Percentiles rank a stretch among this genome's conserved stretches.
Evolutionary conservation across 2,888 invertebrate species (phyloP).

Genomic region (Pyrrhosoma nymphula): DNA sequence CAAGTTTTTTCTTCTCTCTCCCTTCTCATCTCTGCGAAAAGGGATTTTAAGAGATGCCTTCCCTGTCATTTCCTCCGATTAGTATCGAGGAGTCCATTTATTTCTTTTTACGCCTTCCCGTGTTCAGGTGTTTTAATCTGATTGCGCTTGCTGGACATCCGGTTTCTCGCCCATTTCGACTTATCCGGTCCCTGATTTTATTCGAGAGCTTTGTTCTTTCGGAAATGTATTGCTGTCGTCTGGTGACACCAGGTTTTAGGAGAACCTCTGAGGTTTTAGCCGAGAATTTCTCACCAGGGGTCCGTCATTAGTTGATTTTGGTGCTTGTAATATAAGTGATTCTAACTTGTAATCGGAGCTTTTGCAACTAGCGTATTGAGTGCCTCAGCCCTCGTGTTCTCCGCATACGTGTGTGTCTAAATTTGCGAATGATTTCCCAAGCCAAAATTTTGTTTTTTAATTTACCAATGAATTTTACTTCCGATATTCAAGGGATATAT

Average conservation of each 20-base stretch:
- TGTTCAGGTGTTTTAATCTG: background rate
- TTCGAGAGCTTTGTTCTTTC: background rate
- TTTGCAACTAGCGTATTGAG: no score
- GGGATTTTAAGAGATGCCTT: background rate
- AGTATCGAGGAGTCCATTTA: background rate
- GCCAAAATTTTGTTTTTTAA: no score
- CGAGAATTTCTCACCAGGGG: no score
- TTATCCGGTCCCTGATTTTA: background rate
- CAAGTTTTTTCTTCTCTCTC: background rate
- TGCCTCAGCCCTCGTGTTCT: no score
- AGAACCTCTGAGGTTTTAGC: background rate
- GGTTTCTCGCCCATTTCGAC: background rate
- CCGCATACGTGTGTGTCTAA: no score
- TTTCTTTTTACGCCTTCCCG: background rate
- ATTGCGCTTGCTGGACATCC: background rate
- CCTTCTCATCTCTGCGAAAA: background rate
- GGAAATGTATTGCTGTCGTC: background rate
- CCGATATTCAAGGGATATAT: no score
- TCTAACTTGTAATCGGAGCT: no score
- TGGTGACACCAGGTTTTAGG: background rate
- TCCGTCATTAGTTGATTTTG: no score
- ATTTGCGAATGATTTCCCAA: no score
- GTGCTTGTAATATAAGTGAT: no score
- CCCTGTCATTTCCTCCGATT: conserved; percentile 28
- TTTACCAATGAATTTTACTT: no score